Conservation (phyloP, 2,113 vertebrate species). For the Garra rufa region DNA sequence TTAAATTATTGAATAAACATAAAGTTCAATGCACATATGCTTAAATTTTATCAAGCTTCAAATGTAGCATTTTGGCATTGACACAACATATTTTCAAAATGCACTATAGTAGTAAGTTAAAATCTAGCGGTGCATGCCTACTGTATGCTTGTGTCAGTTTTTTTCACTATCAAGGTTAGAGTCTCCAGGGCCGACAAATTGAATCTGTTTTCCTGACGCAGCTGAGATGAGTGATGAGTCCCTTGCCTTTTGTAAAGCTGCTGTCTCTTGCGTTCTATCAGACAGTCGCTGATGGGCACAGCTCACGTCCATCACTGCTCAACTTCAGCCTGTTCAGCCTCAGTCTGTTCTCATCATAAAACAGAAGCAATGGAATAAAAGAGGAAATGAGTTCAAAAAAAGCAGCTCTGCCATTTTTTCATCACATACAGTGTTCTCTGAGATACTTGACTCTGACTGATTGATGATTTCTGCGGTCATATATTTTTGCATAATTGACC, state of each 20-base stretch:
- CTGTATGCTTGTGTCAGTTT: conserved; percentile 56
- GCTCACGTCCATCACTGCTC: conserved; percentile 31
- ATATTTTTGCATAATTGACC: not conserved
- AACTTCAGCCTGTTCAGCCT: conserved; percentile 4
- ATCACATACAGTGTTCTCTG: not conserved
- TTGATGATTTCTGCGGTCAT: not conserved
- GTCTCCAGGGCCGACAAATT: conserved; percentile 66
- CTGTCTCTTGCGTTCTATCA: conserved; percentile 38
- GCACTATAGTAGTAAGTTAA: not conserved
- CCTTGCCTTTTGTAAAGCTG: conserved; percentile 63
- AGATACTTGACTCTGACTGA: not conserved
- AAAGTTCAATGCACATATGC: conserved; percentile 63
- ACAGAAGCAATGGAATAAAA: not conserved
- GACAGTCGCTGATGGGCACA: conserved; percentile 55
- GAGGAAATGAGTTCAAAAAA: not conserved
- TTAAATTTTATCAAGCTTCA: not conserved
- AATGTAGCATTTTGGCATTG: conserved; percentile 8
- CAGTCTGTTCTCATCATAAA: not conserved
- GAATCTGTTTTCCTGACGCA: conserved; percentile 64
- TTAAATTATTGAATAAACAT: conserved; percentile 78
- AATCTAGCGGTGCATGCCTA: not conserved
- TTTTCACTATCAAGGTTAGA: conserved; percentile 66
- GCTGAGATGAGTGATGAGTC: conserved; percentile 64
- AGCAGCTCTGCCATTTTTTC: not conserved
- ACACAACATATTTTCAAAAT: not conserved